Base-by-base conservation (phyloP, 2,113 vertebrate species). In the Argyrosomus japonicus region DNA sequence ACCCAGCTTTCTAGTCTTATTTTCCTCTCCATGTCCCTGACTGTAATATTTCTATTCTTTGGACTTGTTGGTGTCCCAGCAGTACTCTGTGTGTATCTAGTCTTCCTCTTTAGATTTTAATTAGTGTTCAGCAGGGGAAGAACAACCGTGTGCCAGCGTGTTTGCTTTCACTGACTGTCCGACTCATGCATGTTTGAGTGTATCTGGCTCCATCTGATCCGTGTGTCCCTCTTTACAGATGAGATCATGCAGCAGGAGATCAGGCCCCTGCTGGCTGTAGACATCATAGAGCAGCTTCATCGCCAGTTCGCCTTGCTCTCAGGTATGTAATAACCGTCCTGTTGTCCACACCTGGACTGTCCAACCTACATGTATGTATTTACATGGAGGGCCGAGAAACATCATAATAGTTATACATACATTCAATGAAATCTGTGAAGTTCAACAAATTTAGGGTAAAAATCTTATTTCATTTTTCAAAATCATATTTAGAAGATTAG, bases 231-330 rank as follows among this genome's bases (percentile, higher is more conserved):
- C 87, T 87, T 61, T 83, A 95, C 95, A 99, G 98, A 98, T 96
- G 97, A 99, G 95, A 98, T 99, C 87, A 98, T 99, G 97, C 98
- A 99, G 91, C 97, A 98, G 95, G 97, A 99, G 85, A 97, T 99
- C 89, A 95, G 98, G 89, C 97, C 98, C 2, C 94, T 98, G 85
- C 95, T 98, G 78, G 97, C 97, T 4, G 96, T 97, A 56, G 97
- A 99, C 92, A 97, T 99, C 87, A 97, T 98, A 60, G 97, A 99
- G 91, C 97, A 99, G 85, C 97, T 99, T 70, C 97, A 99, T 93
- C 95, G 96, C 73, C 97, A 97, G 83, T 99, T 99, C 92, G 97
- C 97, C 75, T 95, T 97, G 88, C 95, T 99, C 70, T 97, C 98
- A 96, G 98, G 98, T 99, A 96, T 92, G 95, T 68, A 21, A 40